Conservation (phyloP, 1,140 invertebrate genomes). For the Homarus americanus region DNA sequence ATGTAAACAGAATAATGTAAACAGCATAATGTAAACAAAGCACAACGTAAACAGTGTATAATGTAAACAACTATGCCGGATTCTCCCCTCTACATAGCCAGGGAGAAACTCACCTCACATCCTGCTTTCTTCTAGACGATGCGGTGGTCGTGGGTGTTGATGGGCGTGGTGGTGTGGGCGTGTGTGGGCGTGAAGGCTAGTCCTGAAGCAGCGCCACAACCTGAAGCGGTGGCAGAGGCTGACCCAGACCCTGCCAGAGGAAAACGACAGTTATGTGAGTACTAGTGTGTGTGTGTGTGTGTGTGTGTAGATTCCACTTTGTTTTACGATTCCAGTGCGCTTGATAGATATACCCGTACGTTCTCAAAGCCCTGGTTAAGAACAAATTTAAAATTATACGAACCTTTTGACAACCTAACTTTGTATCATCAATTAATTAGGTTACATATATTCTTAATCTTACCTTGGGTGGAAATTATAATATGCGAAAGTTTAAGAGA, state of each 20-base stretch:
- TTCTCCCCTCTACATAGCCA: not conserved
- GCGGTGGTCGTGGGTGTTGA: not conserved
- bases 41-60: too few species aligned
- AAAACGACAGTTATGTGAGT: conserved; percentile 23
- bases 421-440: too few species aligned
- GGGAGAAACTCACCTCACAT: not conserved
- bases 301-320: too few species aligned
- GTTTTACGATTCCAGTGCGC: not conserved
- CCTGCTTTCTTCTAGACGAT: not conserved
- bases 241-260: conserved; percentile 9
- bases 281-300: not conserved
- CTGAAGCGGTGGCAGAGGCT: not conserved
- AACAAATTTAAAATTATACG: too few species aligned
- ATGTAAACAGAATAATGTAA: too few species aligned
- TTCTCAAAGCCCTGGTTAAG: too few species aligned
- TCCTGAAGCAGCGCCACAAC: not conserved
- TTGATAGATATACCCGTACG: not conserved
- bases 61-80: not conserved
- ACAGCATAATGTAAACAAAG: too few species aligned
- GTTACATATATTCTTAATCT: too few species aligned
- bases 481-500: too few species aligned
- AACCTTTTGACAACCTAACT: too few species aligned
- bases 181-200: not conserved
- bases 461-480: too few species aligned
- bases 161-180: conserved; percentile 11